Evolutionary conservation across 2,888 invertebrate genomes (phyloP).

Genomic region (Pachycephus smyrnensis): DNA sequence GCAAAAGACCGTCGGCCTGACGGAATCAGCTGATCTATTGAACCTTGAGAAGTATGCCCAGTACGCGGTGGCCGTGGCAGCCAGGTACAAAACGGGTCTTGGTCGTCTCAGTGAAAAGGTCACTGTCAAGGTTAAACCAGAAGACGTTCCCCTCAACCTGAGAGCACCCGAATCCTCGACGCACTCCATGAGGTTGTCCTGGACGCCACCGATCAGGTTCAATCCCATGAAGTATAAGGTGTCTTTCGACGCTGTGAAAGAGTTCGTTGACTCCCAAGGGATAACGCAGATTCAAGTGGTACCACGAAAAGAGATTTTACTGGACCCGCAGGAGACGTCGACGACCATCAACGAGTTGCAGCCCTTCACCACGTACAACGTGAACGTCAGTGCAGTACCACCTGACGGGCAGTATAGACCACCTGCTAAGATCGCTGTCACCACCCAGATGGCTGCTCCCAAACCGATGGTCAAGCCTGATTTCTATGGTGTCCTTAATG

Average conservation of each 20-base stretch:
- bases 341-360: constrained; percentile 89
- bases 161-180: constrained; percentile 92
- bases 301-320: constrained; percentile 77
- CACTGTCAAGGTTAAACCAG: constrained; percentile 90
- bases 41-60: constrained; percentile 92
- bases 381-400: constrained; percentile 92
- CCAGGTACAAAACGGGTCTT: constrained; percentile 82
- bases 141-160: constrained; percentile 91
- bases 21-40: constrained; percentile 89
- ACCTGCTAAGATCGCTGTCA: constrained; percentile 92
- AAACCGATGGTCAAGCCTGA: constrained; percentile 97
- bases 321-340: constrained; percentile 78
- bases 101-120: constrained; percentile 90
- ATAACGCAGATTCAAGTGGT: constrained; percentile 90
- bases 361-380: constrained; percentile 94
- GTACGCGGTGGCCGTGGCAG: constrained; percentile 92
- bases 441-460: constrained; percentile 96
- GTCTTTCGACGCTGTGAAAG: constrained; percentile 92
- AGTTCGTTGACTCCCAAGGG: constrained; percentile 93
- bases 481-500: constrained; percentile 90
- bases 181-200: constrained; percentile 92
- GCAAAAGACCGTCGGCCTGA: constrained; percentile 85
- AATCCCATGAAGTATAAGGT: constrained; percentile 92
- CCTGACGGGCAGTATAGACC: constrained; percentile 87
- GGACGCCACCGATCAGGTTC: constrained; percentile 90